Percentiles rank a stretch among this genome's conserved stretches.
These are phyloP conservation scores for Prionailurus viverrinus DNA, from an alignment of 2,113 vertebrate genomes.

Conservation along the genomic window DNA sequence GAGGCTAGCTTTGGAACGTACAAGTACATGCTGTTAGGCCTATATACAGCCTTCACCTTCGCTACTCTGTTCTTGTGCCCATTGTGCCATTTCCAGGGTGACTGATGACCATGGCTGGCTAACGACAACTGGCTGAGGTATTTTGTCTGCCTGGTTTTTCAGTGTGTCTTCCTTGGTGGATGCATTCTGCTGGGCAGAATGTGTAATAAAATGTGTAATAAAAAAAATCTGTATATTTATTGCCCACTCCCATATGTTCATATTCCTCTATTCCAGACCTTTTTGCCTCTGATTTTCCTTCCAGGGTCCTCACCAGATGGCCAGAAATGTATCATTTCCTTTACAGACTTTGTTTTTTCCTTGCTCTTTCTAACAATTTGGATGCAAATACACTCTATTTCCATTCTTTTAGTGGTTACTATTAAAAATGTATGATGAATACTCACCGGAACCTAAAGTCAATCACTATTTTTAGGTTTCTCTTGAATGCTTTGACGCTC, in stretches of 20 bases:
- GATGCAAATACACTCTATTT: neutral
- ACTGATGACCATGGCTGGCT: neutral
- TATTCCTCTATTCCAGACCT: neutral
- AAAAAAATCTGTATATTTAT: neutral
- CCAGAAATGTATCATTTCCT: neutral
- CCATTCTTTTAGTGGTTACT: neutral
- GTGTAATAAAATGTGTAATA: neutral
- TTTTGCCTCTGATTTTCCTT: neutral
- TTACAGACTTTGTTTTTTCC: neutral
- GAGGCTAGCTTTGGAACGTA: neutral
- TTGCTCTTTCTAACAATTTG: neutral
- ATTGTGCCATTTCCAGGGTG: neutral
- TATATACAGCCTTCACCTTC: neutral
- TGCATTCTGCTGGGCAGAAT: neutral
- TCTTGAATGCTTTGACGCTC: slow-evolving; percentile 6
- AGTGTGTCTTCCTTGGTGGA: neutral
- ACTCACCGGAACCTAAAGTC: neutral
- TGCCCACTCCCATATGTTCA: neutral
- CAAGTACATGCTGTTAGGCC: neutral
- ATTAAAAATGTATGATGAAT: neutral
- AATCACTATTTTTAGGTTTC: neutral
- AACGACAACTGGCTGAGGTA: neutral
- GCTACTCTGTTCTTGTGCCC: neutral
- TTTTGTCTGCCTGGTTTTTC: neutral
- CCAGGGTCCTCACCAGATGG: neutral